Conservation (phyloP, 2,113 vertebrate genomes). For the Morone saxatilis region DNA sequence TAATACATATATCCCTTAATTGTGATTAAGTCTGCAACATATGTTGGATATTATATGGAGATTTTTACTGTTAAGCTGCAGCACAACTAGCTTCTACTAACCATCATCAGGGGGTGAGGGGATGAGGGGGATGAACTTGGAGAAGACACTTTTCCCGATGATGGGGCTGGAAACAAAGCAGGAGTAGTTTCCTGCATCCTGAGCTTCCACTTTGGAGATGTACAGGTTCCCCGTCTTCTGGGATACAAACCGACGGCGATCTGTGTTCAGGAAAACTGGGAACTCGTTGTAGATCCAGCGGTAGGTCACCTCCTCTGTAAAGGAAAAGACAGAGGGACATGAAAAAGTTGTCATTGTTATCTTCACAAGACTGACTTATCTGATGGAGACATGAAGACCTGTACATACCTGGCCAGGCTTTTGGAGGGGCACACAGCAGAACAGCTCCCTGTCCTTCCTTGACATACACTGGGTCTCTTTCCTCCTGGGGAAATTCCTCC, state of each 20-base stretch:
- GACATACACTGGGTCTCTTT: constrained; percentile 90
- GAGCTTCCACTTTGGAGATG: constrained; percentile 94
- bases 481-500: constrained; percentile 93
- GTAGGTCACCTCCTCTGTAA: constrained; percentile 92
- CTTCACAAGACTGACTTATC: not conserved
- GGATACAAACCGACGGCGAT: constrained; percentile 94
- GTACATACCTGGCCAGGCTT: constrained; percentile 90
- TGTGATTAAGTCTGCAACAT: not conserved
- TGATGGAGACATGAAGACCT: not conserved
- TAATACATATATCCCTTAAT: no score
- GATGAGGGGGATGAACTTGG: constrained; percentile 94
- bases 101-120: constrained; percentile 82
- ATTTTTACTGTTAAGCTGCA: not conserved
- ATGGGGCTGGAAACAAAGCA: constrained; percentile 96
- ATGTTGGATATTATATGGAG: not conserved
- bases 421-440: constrained; percentile 92
- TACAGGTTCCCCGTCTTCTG: constrained; percentile 97
- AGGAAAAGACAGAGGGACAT: not conserved
- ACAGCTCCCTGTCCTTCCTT: constrained; percentile 94
- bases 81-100: constrained; percentile 10
- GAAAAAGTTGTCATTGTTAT: not conserved
- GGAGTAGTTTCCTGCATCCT: constrained; percentile 96
- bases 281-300: constrained; percentile 98
- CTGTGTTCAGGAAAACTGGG: constrained; percentile 93
- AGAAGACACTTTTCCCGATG: constrained; percentile 96